A percentile compares a stretch with the other conserved stretches of the same genome.
Conservation (phyloP, 1,140 invertebrate species). For the Lepidurus couesii region DNA sequence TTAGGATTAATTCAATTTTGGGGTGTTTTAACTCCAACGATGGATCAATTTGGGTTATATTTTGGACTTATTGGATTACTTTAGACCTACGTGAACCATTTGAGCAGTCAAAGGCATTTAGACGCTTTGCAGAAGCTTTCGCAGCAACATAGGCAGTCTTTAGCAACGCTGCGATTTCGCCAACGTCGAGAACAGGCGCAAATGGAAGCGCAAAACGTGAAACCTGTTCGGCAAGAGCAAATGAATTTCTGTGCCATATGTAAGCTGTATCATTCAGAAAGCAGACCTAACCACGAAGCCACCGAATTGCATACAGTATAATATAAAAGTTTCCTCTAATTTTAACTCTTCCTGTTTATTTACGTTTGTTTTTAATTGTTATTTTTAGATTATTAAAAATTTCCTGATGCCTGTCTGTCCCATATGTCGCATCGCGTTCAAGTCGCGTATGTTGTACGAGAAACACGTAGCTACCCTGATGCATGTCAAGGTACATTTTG, state of each 20-base stretch:
- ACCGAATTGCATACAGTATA: constrained; percentile 58
- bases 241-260: constrained; percentile 65
- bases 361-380: constrained; percentile 29
- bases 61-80: constrained; percentile 30
- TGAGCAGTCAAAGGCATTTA: constrained; percentile 61
- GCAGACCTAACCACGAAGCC: constrained; percentile 63
- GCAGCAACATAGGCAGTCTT: constrained; percentile 60
- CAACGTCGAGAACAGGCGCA: constrained; percentile 65
- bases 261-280: constrained; percentile 70
- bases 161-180: constrained; percentile 63
- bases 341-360: not conserved
- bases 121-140: constrained; percentile 63
- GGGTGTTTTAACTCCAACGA: no score
- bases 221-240: not conserved
- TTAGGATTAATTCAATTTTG: no score
- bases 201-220: constrained; percentile 48
- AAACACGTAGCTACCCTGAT: constrained; percentile 70
- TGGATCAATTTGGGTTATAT: not conserved
- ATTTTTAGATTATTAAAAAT: constrained; percentile 63
- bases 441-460: constrained; percentile 72
- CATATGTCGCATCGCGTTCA: constrained; percentile 62
- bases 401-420: constrained; percentile 72
- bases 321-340: not conserved
- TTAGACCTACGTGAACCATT: constrained; percentile 62
- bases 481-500: constrained; percentile 61